These are phyloP conservation scores for Mesoclemmys tuberculata DNA, from an alignment of 2,113 vertebrate species.

Conservation along the genomic window DNA sequence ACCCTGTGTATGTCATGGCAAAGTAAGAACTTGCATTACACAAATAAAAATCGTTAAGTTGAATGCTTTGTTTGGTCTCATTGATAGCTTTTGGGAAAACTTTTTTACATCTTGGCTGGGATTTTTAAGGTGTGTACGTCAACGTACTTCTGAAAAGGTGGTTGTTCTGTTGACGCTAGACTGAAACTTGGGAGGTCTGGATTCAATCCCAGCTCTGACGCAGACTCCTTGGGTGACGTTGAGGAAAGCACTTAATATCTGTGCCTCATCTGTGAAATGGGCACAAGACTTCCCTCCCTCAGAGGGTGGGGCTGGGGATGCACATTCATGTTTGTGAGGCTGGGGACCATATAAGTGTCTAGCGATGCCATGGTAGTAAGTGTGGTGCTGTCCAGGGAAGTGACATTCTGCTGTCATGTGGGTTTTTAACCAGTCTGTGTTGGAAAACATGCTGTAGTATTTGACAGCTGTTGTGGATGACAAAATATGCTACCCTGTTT, in stretches of 20 bases:
- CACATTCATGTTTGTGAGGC: not conserved
- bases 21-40: not conserved
- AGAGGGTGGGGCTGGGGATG: not conserved
- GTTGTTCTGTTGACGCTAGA: not conserved
- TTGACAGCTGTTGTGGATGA: not conserved
- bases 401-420: not conserved
- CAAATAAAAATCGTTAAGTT: constrained; percentile 62
- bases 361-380: not conserved
- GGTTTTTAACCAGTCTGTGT: not conserved
- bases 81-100: constrained; percentile 9
- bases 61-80: not conserved
- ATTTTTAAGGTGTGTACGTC: not conserved
- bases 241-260: not conserved
- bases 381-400: not conserved
- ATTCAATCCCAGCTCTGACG: not conserved
- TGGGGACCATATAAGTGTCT: not conserved
- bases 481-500: not conserved
- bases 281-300: not conserved
- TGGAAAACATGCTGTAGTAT: not conserved
- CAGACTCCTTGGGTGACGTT: not conserved
- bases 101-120: accelerated
- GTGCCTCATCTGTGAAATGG: not conserved
- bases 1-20: not conserved
- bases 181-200: not conserved
- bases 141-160: not conserved